Conservation (phyloP, 2,113 vertebrate species). For the Heterotilapia buettikoferi region DNA sequence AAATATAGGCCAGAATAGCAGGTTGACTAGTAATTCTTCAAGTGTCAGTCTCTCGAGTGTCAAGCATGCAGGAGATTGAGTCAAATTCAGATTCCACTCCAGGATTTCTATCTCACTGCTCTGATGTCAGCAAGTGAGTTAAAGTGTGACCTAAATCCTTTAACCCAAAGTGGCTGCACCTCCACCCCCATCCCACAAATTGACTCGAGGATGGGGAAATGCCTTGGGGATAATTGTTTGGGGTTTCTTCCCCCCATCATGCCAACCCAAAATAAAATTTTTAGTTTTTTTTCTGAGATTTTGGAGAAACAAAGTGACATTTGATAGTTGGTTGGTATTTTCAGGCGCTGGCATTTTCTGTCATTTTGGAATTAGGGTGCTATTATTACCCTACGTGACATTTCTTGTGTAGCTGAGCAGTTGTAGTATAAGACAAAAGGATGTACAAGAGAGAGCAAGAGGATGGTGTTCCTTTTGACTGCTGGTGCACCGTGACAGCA, state of each 20-base stretch:
- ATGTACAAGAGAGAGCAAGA: conserved; percentile 1
- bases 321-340: conserved; percentile 19
- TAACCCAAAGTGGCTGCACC: conserved; percentile 73
- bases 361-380: conserved; percentile 1
- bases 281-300: not conserved
- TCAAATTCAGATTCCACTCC: conserved; percentile 56
- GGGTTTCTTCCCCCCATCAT: conserved; percentile 23
- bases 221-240: conserved; percentile 59
- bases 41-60: conserved; percentile 23
- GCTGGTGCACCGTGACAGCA: conserved; percentile 5
- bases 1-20: conserved; percentile 69
- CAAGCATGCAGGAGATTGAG: not conserved
- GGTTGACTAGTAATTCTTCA: conserved; percentile 29
- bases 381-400: conserved; percentile 17
- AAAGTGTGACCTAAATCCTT: conserved; percentile 78
- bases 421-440: conserved; percentile 14
- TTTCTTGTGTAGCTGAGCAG: conserved; percentile 1
- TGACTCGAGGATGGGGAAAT: conserved; percentile 62
- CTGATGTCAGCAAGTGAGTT: conserved; percentile 70
- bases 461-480: conserved; percentile 32
- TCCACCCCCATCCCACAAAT: conserved; percentile 30
- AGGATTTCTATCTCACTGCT: conserved; percentile 60
- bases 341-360: not conserved
- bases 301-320: not conserved
- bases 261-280: conserved; percentile 51